phyloP scores from a whole-genome alignment of 1,140 invertebrate genomes.

The Achroia grisella region DNA sequence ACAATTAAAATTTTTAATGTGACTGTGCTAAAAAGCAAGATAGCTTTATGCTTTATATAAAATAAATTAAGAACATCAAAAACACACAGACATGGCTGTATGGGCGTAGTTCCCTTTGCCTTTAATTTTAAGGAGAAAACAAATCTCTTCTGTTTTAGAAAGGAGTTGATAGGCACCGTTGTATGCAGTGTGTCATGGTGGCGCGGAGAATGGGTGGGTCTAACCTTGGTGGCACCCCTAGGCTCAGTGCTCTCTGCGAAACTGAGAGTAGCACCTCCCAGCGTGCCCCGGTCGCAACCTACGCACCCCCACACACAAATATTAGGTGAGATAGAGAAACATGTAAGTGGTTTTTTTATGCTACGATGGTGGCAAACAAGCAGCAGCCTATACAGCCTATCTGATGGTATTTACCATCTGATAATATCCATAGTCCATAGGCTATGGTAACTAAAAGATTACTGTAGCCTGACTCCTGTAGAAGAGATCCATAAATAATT shows the following conservation, averaged over 20 bases:
- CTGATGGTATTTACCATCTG: neutral
- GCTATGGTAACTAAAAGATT: too few relatives aligned
- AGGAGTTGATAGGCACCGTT: conserved; percentile 69
- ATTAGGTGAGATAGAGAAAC: too few relatives aligned
- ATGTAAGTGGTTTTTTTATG: conserved; percentile 4
- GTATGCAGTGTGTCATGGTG: conserved; percentile 76
- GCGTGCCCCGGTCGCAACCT: conserved; percentile 1
- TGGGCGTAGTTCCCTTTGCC: too few relatives aligned
- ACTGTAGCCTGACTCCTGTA: too few relatives aligned
- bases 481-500: too few relatives aligned
- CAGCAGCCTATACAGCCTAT: neutral
- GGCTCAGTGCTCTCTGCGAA: conserved; percentile 50
- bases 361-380: too few relatives aligned
- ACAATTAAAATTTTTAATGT: too few relatives aligned
- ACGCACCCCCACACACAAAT: conserved; percentile 13
- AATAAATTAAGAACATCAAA: too few relatives aligned
- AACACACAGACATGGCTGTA: too few relatives aligned
- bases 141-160: conserved; percentile 10
- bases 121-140: too few relatives aligned
- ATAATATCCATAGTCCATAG: neutral
- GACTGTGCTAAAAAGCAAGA: too few relatives aligned
- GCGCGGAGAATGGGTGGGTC: conserved; percentile 76
- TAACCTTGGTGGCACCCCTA: conserved; percentile 74
- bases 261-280: conserved; percentile 27
- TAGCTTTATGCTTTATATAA: too few relatives aligned